Percentiles rank a stretch among this genome's conserved stretches.
phyloP scores from a whole-genome alignment of 2,113 vertebrate species.

The Ariopsis seemanni region DNA sequence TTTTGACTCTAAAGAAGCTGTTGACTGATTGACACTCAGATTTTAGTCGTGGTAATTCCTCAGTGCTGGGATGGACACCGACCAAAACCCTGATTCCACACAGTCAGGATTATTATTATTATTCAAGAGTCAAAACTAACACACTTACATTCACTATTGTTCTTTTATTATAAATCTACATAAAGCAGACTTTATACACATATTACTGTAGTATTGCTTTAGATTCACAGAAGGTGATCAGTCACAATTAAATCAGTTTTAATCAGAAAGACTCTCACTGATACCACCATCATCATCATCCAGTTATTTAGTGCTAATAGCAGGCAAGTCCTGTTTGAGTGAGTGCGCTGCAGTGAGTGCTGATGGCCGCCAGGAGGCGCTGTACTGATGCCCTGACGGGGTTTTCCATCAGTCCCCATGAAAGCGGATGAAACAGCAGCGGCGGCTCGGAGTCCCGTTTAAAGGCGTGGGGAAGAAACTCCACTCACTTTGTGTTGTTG shows the following conservation, averaged over 20 bases:
- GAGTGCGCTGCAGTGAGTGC: not conserved
- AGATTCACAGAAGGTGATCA: too few species aligned
- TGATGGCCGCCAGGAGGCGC: not conserved
- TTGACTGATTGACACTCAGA: not conserved
- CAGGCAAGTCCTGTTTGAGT: not conserved
- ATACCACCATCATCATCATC: too few species aligned
- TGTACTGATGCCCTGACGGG: not conserved
- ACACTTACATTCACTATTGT: not conserved
- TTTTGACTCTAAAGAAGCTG: not conserved
- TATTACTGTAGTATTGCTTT: too few species aligned
- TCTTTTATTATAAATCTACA: not conserved
- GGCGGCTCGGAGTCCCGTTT: not conserved
- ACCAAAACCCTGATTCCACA: not conserved
- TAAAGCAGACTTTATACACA: not conserved
- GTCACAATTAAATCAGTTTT: not conserved
- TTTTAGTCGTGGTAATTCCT: too few species aligned
- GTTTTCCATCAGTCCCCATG: not conserved
- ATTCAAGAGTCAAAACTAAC: not conserved
- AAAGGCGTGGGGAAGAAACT: not conserved
- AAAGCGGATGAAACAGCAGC: not conserved
- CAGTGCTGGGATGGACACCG: too few species aligned
- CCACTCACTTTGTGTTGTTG: not conserved
- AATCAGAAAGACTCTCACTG: not conserved
- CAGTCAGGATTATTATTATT: not conserved
- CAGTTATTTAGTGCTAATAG: too few species aligned